A percentile compares a stretch with the other conserved stretches of the same genome.
These are phyloP conservation scores for Strix occidentalis DNA, from an alignment of 2,797 vertebrate genomes.

Conservation along the genomic window DNA sequence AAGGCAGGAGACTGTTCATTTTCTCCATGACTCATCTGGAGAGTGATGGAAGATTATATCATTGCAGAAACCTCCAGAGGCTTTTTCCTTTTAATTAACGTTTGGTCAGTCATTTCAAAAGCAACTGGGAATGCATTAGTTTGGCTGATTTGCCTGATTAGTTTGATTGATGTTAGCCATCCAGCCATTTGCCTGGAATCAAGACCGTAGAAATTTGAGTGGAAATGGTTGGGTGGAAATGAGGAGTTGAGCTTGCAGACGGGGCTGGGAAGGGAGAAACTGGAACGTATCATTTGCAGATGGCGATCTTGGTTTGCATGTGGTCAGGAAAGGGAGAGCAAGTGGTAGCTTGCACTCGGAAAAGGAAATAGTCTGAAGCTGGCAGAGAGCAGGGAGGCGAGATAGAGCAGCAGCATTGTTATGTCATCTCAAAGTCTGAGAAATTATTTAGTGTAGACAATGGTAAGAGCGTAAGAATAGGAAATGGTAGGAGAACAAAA, in stretches of 20 bases:
- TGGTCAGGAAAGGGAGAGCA: background rate
- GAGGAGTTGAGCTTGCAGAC: background rate
- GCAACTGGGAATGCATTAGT: background rate
- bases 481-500: background rate
- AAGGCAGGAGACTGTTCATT: background rate
- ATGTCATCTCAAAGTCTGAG: background rate
- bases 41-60: background rate
- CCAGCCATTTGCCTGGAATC: background rate
- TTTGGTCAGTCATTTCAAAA: background rate
- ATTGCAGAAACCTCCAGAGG: background rate
- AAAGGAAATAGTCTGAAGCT: background rate
- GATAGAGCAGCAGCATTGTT: rapidly evolving
- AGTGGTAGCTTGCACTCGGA: background rate
- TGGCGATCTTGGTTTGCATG: background rate
- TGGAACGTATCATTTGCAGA: background rate
- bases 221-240: background rate
- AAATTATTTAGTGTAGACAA: background rate
- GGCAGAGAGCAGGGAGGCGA: background rate
- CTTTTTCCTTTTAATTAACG: background rate
- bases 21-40: background rate
- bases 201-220: background rate
- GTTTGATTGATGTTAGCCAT: background rate
- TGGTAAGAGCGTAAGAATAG: background rate
- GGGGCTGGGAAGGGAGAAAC: background rate
- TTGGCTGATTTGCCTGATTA: background rate